These are phyloP conservation scores for Poecilia velifera DNA, from an alignment of 2,797 vertebrate genomes.

Conservation along the genomic window DNA sequence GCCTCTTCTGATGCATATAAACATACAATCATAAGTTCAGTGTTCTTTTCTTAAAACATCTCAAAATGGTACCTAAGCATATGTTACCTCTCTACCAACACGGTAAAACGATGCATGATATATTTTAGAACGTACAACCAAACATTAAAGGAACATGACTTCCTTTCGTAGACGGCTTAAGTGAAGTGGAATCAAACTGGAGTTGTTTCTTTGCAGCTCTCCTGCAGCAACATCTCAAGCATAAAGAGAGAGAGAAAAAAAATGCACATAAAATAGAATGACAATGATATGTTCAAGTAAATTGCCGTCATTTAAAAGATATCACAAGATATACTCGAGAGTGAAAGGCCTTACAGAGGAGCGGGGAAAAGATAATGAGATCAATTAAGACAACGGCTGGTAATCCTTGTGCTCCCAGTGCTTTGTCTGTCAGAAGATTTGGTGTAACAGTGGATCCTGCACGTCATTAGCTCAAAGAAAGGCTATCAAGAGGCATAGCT, in stretches of 20 bases:
- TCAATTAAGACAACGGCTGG: conserved; percentile 75
- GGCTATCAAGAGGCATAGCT: conserved; percentile 51
- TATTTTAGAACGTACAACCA: neutral
- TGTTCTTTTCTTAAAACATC: neutral
- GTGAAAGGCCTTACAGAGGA: conserved; percentile 47
- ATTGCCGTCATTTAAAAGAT: conserved; percentile 35
- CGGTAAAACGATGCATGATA: neutral
- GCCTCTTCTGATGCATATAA: neutral
- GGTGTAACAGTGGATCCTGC: conserved; percentile 36
- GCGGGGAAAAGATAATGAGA: conserved; percentile 70
- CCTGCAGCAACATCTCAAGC: conserved; percentile 11
- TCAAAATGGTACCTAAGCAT: neutral
- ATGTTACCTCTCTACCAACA: neutral
- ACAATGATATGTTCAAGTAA: conserved; percentile 39
- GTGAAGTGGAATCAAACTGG: conserved; percentile 2
- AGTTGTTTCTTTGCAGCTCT: conserved; percentile 19
- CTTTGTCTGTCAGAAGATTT: conserved; percentile 48
- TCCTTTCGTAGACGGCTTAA: neutral
- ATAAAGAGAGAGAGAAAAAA: neutral
- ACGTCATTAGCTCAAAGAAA: conserved; percentile 67
- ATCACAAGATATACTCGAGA: conserved; percentile 47
- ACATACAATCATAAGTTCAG: neutral
- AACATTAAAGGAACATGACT: neutral
- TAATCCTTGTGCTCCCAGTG: conserved; percentile 63
- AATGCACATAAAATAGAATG: neutral